Evolutionary conservation across 1,140 invertebrate species (phyloP).

Genomic region (Dinothrombium tinctorium): DNA sequence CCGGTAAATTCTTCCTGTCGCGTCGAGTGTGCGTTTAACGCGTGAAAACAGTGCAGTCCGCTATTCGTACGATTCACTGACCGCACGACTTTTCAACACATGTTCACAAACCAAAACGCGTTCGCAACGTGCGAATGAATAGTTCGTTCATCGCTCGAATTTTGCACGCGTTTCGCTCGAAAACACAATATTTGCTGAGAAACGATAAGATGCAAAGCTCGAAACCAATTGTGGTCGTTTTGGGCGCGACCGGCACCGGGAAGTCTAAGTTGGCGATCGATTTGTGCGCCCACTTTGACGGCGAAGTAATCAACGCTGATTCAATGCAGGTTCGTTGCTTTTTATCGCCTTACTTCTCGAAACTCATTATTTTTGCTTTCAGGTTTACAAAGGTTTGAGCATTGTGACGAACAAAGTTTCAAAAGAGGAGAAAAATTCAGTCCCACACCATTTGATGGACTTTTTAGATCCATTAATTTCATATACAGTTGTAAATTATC

Average conservation of each 20-base stretch:
- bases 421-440: slow-evolving; percentile 40
- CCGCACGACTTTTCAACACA: no score
- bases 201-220: no score
- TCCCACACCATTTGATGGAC: slow-evolving; percentile 70
- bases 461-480: slow-evolving; percentile 49
- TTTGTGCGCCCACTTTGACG: slow-evolving; percentile 56
- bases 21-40: no score
- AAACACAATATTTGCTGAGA: no score
- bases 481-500: slow-evolving; percentile 66
- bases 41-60: no score
- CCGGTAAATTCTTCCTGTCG: no score
- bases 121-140: no score
- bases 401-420: slow-evolving; percentile 92
- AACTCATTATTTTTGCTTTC: slow-evolving; percentile 20
- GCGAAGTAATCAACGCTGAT: slow-evolving; percentile 96
- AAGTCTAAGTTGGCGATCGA: slow-evolving; percentile 89
- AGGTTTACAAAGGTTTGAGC: slow-evolving; percentile 80
- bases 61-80: no score
- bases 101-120: no score
- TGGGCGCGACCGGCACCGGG: slow-evolving; percentile 83
- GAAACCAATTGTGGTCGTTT: slow-evolving; percentile 60
- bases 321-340: slow-evolving; percentile 73
- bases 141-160: no score
- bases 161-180: no score
- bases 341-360: neutral